These are phyloP conservation scores for Drosophila pseudoananassae DNA, from an alignment of 1,140 invertebrate species.

Conservation along the genomic window DNA sequence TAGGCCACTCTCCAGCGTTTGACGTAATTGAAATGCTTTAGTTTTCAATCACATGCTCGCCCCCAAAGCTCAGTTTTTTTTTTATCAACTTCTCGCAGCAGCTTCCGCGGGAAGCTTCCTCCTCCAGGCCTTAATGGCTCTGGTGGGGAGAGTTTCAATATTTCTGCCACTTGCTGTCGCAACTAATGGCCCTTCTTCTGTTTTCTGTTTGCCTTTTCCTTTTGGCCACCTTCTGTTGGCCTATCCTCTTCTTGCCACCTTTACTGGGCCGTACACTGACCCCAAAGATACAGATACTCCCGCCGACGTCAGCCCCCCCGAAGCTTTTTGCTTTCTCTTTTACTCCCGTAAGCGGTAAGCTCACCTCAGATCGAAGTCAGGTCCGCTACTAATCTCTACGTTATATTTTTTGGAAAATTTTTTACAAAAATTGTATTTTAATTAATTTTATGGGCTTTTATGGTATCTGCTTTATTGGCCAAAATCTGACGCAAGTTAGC, in stretches of 20 bases:
- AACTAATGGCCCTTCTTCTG: constrained; percentile 9
- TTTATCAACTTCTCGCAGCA: constrained; percentile 24
- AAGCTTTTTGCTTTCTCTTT: constrained; percentile 30
- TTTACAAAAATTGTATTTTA: not conserved
- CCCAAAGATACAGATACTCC: constrained; percentile 15
- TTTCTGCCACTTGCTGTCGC: not conserved
- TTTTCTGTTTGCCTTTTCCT: constrained; percentile 5
- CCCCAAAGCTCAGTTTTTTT: constrained; percentile 29
- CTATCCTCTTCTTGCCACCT: constrained; percentile 12
- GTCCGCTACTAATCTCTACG: too few species aligned
- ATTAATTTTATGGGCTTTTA: not conserved
- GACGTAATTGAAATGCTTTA: not conserved
- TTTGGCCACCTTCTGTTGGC: constrained; percentile 3
- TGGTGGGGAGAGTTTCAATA: too few species aligned
- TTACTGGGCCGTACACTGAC: constrained; percentile 34
- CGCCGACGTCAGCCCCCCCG: constrained; percentile 17
- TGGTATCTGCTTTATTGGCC: not conserved
- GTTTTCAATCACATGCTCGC: constrained; percentile 45
- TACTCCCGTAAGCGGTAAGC: constrained; percentile 5
- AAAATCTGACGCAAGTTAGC: too few species aligned
- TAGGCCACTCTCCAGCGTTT: too few species aligned
- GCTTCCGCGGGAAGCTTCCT: constrained; percentile 40
- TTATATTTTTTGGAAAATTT: too few species aligned
- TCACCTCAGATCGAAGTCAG: not conserved
- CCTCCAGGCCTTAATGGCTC: too few species aligned